Evolutionary conservation across 2,797 vertebrate genomes (phyloP).

Genomic region (Rallus crepitans): DNA sequence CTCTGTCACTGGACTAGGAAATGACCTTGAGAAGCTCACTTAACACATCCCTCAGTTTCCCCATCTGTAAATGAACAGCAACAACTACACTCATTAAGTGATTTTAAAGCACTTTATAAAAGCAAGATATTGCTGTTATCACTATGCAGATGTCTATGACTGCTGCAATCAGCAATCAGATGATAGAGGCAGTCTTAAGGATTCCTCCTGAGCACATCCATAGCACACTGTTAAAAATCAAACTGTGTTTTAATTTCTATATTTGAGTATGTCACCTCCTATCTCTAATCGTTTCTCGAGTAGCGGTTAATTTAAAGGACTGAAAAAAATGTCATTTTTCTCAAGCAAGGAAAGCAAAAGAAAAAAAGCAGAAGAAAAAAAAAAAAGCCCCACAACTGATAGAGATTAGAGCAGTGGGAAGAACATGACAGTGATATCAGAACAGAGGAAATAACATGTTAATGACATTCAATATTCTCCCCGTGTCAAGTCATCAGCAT

Average conservation of each 20-base stretch:
- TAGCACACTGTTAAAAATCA: constrained; percentile 39
- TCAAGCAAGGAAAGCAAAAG: constrained; percentile 62
- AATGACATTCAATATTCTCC: constrained; percentile 84
- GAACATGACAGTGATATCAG: constrained; percentile 79
- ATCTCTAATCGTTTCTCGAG: constrained; percentile 54
- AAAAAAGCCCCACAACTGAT: constrained; percentile 15
- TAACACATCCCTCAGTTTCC: not conserved
- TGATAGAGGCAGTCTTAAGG: not conserved
- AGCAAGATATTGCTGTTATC: not conserved
- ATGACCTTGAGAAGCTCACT: not conserved
- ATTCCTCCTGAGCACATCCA: not conserved
- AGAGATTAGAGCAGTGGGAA: constrained; percentile 69
- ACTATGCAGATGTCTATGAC: constrained; percentile 17
- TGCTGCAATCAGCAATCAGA: not conserved
- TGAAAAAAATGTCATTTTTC: constrained; percentile 66
- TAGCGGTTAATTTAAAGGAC: constrained; percentile 70
- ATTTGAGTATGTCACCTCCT: constrained; percentile 44
- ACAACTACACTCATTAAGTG: not conserved
- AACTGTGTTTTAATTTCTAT: constrained; percentile 58
- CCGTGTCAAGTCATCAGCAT: constrained; percentile 82
- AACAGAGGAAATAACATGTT: constrained; percentile 81
- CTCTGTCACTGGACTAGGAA: not conserved
- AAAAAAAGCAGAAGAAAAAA: constrained; percentile 47
- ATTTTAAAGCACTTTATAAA: constrained; percentile 3
- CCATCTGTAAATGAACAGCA: not conserved